phyloP scores from a whole-genome alignment of 2,797 vertebrate genomes.

The Triplophysa yarkandensis region DNA sequence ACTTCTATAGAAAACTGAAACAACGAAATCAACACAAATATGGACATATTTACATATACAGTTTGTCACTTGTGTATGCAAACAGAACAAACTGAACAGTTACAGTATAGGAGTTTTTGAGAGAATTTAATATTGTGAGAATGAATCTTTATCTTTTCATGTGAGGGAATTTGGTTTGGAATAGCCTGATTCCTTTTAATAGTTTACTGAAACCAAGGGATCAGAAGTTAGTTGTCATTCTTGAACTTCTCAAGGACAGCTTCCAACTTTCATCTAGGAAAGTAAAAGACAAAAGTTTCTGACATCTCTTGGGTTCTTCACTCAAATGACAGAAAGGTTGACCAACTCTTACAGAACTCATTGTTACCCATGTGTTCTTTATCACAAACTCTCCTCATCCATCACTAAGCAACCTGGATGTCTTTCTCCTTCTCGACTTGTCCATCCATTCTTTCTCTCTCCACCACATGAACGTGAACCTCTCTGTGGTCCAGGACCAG shows the following conservation, averaged over 20 bases:
- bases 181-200: too few relatives aligned
- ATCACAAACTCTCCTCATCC: neutral
- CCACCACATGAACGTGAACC: constrained; percentile 10
- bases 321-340: too few relatives aligned
- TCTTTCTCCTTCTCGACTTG: neutral
- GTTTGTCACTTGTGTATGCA: constrained; percentile 23
- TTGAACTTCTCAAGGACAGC: too few relatives aligned
- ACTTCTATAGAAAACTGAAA: constrained; percentile 45
- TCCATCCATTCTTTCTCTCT: constrained; percentile 21
- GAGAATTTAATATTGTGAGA: too few relatives aligned
- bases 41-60: constrained; percentile 44
- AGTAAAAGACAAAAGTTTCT: too few relatives aligned
- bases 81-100: constrained; percentile 31
- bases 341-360: too few relatives aligned
- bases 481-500: constrained; percentile 27
- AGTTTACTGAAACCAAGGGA: too few relatives aligned
- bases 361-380: too few relatives aligned
- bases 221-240: too few relatives aligned
- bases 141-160: constrained; percentile 35
- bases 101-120: too few relatives aligned
- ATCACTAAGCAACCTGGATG: neutral
- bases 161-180: constrained; percentile 17
- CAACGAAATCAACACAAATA: constrained; percentile 36
- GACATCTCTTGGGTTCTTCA: too few relatives aligned
- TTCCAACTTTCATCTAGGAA: too few relatives aligned